Conservation (phyloP, 1,140 invertebrate species). For the Tetramorium parvispinum region DNA sequence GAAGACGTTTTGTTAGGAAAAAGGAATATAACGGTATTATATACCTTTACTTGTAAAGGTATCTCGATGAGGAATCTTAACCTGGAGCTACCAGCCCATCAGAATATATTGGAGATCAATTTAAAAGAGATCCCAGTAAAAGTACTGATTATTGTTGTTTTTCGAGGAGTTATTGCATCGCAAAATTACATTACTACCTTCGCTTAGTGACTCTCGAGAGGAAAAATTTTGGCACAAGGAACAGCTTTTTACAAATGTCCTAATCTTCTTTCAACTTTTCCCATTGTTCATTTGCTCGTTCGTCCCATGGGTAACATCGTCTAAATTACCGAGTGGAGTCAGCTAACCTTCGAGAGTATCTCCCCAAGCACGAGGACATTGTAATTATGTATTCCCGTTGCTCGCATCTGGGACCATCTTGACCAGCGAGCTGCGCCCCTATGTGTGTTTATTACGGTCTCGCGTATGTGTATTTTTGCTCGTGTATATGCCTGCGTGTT, state of each 20-base stretch:
- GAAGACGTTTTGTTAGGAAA: not conserved
- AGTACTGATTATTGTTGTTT: not conserved
- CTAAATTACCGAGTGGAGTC: slow-evolving; percentile 74
- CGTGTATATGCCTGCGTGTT: slow-evolving; percentile 42
- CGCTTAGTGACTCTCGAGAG: not conserved
- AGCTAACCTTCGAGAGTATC: slow-evolving; percentile 73
- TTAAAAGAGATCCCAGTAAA: not conserved
- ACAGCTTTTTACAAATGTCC: slow-evolving; percentile 22
- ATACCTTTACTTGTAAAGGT: not conserved
- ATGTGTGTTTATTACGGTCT: slow-evolving; percentile 37
- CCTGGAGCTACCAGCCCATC: not conserved
- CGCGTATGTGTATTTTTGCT: slow-evolving; percentile 41
- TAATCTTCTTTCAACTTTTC: slow-evolving; percentile 70
- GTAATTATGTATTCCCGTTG: slow-evolving; percentile 78
- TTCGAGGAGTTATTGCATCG: not conserved
- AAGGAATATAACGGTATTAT: not conserved
- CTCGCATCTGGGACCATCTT: slow-evolving; percentile 73
- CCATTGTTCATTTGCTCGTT: slow-evolving; percentile 67
- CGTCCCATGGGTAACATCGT: slow-evolving; percentile 73
- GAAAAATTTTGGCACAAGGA: slow-evolving; percentile 31
- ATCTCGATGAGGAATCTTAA: not conserved
- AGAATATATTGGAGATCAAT: not conserved
- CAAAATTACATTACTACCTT: not conserved
- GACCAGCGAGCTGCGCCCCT: slow-evolving; percentile 49
- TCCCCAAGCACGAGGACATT: slow-evolving; percentile 74